Base-by-base conservation (phyloP, 2,797 vertebrate genomes). In the Loris lydekkerianus region DNA sequence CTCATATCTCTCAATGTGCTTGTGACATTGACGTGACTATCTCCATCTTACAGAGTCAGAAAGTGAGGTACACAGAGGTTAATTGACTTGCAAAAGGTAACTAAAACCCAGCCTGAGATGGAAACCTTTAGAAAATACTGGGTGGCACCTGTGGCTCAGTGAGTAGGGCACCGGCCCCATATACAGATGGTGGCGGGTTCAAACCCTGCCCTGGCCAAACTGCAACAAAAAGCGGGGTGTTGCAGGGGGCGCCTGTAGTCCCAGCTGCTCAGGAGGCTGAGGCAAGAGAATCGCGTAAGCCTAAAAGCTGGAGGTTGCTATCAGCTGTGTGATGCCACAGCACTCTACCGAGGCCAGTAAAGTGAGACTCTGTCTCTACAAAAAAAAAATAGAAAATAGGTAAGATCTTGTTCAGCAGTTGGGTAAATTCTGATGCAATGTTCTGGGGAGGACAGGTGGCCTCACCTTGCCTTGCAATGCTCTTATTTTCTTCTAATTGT, bases 41-140 rank as follows among this genome's bases (percentile, higher is more conserved):
- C 29, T 80, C 70, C 78, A 17, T 27, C 25, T 56, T 34, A 87
- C 31, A 46, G 20, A 92, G 58, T 9, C 82, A 53, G 65, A 94
- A 73, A 73, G 34, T 9, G 37, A 93, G 86, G 37, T 29, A 9
- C 53, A 15, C 0, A 63, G 58, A 67, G 61, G 34, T 65, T 27
- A 77, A 17, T 34, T 87, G 60, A 43, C 53, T 85, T 96, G 56
- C 65, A 82, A 85, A 82, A 53, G 14, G 86, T 78, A 60, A 85
- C 78, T 61, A 18, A 70, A 85, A 60, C n/a, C 56, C 70, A 80
- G 29, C 13, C 21, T n/a, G 67, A 90, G 73, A 29, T 25, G 43
- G 84, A 95, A 86, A 56, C 29, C 65, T 88, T 80, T 43, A 61
- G 53, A 80, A 90, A 78, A 78, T 17, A 58, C n/a, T 43, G 40